Evolutionary conservation across 2,113 vertebrate genomes (phyloP).

Genomic region (Meriones unguiculatus): DNA sequence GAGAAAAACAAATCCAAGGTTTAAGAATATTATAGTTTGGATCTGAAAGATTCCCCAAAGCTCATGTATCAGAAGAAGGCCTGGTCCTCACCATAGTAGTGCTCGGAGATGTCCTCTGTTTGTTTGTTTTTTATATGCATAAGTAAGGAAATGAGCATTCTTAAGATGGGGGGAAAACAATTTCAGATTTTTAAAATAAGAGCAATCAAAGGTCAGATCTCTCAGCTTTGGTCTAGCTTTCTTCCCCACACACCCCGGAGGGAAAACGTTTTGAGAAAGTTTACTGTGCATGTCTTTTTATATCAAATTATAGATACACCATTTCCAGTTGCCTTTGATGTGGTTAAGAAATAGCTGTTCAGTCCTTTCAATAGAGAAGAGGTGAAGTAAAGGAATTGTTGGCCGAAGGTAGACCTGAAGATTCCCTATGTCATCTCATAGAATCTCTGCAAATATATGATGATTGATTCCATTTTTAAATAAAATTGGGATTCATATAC

Average conservation of each 20-base stretch:
- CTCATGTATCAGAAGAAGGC: background rate
- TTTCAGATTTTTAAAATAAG: constrained; percentile 38
- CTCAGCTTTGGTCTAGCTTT: background rate
- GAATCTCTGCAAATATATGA: background rate
- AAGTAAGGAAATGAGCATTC: background rate
- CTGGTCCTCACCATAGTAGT: background rate
- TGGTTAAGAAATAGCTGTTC: background rate
- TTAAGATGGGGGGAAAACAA: background rate
- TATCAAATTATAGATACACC: background rate
- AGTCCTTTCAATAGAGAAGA: background rate
- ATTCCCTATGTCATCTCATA: background rate
- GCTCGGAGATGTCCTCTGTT: background rate
- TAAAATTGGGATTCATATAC: background rate
- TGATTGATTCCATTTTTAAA: background rate
- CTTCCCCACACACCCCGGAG: background rate
- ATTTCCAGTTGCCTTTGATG: background rate
- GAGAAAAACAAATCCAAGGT: background rate
- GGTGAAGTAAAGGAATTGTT: background rate
- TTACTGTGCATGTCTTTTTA: constrained; percentile 5
- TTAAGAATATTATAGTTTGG: background rate
- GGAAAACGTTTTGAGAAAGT: background rate
- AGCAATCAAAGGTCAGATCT: background rate
- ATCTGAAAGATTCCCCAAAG: background rate
- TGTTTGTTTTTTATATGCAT: background rate
- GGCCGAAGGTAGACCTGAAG: background rate